phyloP scores from a whole-genome alignment of 2,888 invertebrate species.

The Drosophila emarginata region DNA sequence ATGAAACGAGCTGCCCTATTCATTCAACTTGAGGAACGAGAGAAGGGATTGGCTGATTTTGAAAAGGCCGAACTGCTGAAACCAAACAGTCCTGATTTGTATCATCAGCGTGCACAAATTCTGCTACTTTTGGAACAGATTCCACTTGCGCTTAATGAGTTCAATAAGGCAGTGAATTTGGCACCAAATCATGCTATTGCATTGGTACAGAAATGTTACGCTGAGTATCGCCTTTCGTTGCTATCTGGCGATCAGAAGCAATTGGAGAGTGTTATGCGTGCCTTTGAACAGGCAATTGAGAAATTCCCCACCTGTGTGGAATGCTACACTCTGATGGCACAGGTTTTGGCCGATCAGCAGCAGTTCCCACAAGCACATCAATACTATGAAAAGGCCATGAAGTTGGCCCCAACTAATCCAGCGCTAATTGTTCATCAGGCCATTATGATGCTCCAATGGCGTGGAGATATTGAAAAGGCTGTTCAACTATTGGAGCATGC shows the following conservation, averaged over 20 bases:
- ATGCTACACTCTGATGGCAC: constrained; percentile 93
- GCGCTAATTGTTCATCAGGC: constrained; percentile 94
- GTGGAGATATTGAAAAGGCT: constrained; percentile 91
- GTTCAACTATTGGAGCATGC: constrained; percentile 90
- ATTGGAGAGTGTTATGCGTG: constrained; percentile 86
- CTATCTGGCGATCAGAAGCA: constrained; percentile 85
- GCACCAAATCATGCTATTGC: constrained; percentile 94
- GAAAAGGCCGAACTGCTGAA: constrained; percentile 89
- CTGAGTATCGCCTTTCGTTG: constrained; percentile 90
- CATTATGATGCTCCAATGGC: constrained; percentile 91
- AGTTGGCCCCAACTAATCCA: constrained; percentile 92
- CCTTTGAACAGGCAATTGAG: constrained; percentile 89
- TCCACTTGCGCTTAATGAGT: constrained; percentile 91
- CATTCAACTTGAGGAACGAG: constrained; percentile 90
- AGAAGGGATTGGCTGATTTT: constrained; percentile 91
- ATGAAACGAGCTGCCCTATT: constrained; percentile 93
- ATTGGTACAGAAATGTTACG: constrained; percentile 94
- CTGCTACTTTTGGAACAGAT: constrained; percentile 91
- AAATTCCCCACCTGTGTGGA: constrained; percentile 93
- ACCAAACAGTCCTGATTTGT: constrained; percentile 93
- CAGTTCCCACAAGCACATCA: constrained; percentile 92
- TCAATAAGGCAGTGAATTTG: constrained; percentile 90
- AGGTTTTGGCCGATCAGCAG: constrained; percentile 93
- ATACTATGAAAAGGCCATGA: constrained; percentile 90
- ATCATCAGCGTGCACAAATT: constrained; percentile 95